Base-by-base conservation (phyloP, 2,113 vertebrate species). In the Odobenus rosmarus region DNA sequence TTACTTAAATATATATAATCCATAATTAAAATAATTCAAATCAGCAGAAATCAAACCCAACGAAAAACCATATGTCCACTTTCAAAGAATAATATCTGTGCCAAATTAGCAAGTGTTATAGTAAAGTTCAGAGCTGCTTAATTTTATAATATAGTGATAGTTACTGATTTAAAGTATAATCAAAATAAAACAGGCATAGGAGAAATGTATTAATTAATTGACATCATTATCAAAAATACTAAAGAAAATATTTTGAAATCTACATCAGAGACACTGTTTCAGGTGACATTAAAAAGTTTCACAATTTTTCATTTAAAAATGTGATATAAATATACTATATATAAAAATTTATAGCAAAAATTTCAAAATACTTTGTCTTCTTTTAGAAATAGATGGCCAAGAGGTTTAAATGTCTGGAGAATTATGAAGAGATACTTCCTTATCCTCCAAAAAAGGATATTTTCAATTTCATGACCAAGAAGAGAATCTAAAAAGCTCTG, bases 401-500 rank as follows among this genome's bases (percentile, higher is more conserved):
- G 11, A 95, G 23, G 59, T 96, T 96, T 98, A 97, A 62, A 93
- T n/a, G 81, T 95, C 71, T 23, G 76, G 71, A 26, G 46, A 96
- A 93, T 93, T 53, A 49, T 85, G 49, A 93, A 33, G 57, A 90
- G 12, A 93, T 33, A 91, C 39, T 95, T 94, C 64, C 71, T 90
- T 61, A 33, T 28, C 5, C 77, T 85, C 39, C 87, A 92, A 46
- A 94, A 72, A 97, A 87, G 55, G 80, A 1, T 97, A 92, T 90
- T 95, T 97, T 97, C 95, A 42, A 95, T 95, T 97, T 88, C 87
- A 49, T 23, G 74, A 97, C 53, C 92, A 97, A 96, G 82, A 97
- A 97, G 97, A 97, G 67, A 94, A 97, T 88, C 59, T 96, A 81
- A 98, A 98, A 98, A 97, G 97, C 88, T 95, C 96, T 97, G 88